These are phyloP conservation scores for Lacanobia oleracea DNA, from an alignment of 2,888 invertebrate genomes.

Conservation along the genomic window DNA sequence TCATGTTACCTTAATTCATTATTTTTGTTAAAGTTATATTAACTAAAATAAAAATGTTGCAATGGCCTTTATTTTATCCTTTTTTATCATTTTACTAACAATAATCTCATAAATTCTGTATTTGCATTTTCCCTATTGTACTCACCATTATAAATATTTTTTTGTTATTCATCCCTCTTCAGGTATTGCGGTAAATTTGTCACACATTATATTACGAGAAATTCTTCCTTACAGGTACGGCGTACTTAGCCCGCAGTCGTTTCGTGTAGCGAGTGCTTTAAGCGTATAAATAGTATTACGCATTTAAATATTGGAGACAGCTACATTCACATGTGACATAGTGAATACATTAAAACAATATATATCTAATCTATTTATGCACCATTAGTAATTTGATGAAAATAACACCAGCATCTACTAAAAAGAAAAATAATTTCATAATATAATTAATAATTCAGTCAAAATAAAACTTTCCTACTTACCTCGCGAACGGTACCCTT, in stretches of 20 bases:
- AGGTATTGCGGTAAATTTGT: neutral
- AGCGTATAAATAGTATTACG: slow-evolving; percentile 23
- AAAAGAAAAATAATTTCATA: slow-evolving; percentile 51
- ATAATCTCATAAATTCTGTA: no score
- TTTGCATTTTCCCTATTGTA: no score
- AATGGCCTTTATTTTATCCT: no score
- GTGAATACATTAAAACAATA: slow-evolving; percentile 66
- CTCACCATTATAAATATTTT: no score
- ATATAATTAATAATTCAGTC: slow-evolving; percentile 61
- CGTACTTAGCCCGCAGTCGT: neutral
- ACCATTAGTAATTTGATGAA: slow-evolving; percentile 76
- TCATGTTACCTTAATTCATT: no score
- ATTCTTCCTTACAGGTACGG: neutral
- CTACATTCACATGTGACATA: slow-evolving; percentile 56
- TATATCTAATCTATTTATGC: slow-evolving; percentile 79
- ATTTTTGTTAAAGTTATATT: no score
- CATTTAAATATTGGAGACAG: slow-evolving; percentile 47
- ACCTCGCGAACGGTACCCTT: slow-evolving; percentile 42
- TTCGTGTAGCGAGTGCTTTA: slow-evolving; percentile 25
- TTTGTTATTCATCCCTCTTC: neutral
- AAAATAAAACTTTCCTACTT: slow-evolving; percentile 57
- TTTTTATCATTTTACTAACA: no score
- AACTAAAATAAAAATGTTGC: no score
- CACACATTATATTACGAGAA: neutral
- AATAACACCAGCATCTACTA: slow-evolving; percentile 68